Base-by-base conservation (phyloP, 2,797 vertebrate species). In the Pangasius larnaudii region DNA sequence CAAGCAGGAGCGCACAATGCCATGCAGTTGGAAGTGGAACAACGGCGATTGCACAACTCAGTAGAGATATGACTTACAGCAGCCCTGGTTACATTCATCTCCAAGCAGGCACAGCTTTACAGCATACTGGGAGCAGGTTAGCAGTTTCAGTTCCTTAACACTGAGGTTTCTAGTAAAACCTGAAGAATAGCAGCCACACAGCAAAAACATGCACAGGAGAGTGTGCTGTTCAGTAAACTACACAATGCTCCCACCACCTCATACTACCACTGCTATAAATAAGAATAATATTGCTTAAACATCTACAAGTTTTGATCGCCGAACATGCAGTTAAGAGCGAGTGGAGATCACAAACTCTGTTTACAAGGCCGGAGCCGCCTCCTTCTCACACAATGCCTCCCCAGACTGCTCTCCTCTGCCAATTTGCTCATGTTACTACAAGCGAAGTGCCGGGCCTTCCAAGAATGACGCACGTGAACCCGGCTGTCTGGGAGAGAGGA, bases 361-460 rank as follows among this genome's bases (percentile, higher is more conserved):
- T 88, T 88, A 87, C 82, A 46, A 88, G 82, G 53, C 65, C 71
- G 72, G 36, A 84, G 82, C 67, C 49, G 63, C 61, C 42, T 69
- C 56, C 33, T 77, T 79, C 49, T 85, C 13, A 89, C 85, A 88
- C 51, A 72, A 77, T 79, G 84, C 71, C 74, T 91, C 85, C 71
- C 46, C 79, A 61, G 61, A 86, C 67, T 30, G 59, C 78, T 82
- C 13, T 82, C 46, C 27, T 59, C 84, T 72, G 75, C 81, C 82
- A 78, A 87, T 85, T 85, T 33, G 85, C 87, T 91, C 83, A 71
- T 86, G 86, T 90, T 90, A 89, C 90, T 74, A 86, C 84, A 88
- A 90, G 59, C 19, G 10, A 84, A 36, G 46, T 77, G 83, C 36
- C 16, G 46, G 33, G 51, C 18, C 11, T 85, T 91, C 85, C 85